Evolutionary conservation across 2,888 invertebrate species (phyloP).

Genomic region (Sussaba pulchella): DNA sequence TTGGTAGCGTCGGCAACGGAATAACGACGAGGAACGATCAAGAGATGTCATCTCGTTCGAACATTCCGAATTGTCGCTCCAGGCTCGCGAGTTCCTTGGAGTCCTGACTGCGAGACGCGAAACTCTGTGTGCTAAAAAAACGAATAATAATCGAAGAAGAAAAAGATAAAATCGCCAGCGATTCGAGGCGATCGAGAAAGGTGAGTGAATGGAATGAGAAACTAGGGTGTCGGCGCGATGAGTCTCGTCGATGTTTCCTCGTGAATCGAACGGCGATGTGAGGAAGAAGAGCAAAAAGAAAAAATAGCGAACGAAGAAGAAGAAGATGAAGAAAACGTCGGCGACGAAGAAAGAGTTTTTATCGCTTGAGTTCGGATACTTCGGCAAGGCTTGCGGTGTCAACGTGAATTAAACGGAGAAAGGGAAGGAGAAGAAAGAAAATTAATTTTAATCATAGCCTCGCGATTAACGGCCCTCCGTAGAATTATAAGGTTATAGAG

Average conservation of each 20-base stretch:
- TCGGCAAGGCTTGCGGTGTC: constrained; percentile 54
- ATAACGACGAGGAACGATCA: constrained; percentile 39
- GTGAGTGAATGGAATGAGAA: constrained; percentile 10
- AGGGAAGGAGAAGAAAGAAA: constrained; percentile 10
- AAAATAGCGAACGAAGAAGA: not conserved
- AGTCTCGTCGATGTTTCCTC: constrained; percentile 44
- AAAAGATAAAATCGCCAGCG: constrained; percentile 23
- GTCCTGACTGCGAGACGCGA: constrained; percentile 50
- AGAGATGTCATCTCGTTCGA: constrained; percentile 17
- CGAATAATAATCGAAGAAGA: not conserved
- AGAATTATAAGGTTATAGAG: constrained; percentile 45
- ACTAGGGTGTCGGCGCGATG: constrained; percentile 22
- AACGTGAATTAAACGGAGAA: constrained; percentile 54
- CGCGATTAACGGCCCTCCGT: constrained; percentile 64
- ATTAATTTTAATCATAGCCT: constrained; percentile 57
- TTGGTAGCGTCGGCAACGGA: constrained; percentile 18
- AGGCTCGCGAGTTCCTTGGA: constrained; percentile 34
- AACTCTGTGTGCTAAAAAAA: constrained; percentile 56
- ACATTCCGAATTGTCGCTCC: constrained; percentile 29
- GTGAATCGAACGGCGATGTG: constrained; percentile 21
- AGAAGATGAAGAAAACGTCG: constrained; percentile 12
- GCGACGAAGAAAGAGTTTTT: constrained; percentile 11
- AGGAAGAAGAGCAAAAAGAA: constrained; percentile 1
- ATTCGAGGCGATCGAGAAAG: constrained; percentile 17
- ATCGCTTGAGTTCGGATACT: constrained; percentile 49